Percentiles rank a stretch among this genome's conserved stretches.
Evolutionary conservation across 2,888 invertebrate genomes (phyloP).

Genomic region (Agrilus mali): DNA sequence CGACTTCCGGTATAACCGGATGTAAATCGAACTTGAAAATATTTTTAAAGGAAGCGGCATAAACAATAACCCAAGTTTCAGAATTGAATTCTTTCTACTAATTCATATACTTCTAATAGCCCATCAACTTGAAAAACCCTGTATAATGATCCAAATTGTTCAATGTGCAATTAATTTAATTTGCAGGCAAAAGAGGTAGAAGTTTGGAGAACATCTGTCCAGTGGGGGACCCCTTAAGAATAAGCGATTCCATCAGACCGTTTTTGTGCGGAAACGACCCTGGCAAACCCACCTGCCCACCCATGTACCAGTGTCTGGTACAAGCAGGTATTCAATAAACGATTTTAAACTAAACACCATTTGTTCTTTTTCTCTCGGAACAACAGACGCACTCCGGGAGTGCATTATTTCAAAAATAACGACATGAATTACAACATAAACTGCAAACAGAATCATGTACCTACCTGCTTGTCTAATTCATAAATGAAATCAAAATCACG

Average conservation of each 20-base stretch:
- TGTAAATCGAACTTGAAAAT: too few species aligned
- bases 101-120: too few species aligned
- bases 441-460: not conserved
- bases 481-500: not conserved
- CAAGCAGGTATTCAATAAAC: constrained; percentile 41
- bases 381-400: too few species aligned
- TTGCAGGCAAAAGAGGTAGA: constrained; percentile 57
- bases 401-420: too few species aligned
- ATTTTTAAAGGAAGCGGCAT: too few species aligned
- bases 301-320: constrained; percentile 67
- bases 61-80: too few species aligned
- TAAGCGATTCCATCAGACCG: constrained; percentile 60
- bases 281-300: constrained; percentile 75
- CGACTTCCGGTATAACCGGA: too few species aligned
- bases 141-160: not conserved
- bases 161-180: constrained; percentile 3
- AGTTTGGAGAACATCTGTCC: constrained; percentile 70
- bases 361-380: not conserved
- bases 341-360: not conserved
- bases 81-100: too few species aligned
- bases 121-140: too few species aligned
- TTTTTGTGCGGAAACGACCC: constrained; percentile 71
- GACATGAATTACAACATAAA: not conserved
- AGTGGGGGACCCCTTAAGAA: constrained; percentile 57
- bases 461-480: too few species aligned